Evolutionary conservation across 2,113 vertebrate genomes (phyloP).

Genomic region (Amia ocellicauda): DNA sequence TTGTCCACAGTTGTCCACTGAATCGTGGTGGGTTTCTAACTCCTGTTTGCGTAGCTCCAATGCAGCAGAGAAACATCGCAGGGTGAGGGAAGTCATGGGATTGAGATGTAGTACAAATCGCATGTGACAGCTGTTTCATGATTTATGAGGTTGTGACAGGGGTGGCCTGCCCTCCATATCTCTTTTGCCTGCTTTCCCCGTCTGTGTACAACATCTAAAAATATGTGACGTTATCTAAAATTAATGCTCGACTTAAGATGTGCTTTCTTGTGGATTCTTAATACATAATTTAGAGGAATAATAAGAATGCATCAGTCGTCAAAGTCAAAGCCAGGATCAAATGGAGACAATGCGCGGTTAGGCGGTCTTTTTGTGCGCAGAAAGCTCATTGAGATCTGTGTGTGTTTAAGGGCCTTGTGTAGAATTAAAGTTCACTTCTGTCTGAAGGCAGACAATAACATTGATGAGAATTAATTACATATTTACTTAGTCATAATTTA

Average conservation of each 20-base stretch:
- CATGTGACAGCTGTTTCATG: not conserved
- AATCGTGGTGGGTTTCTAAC: too few relatives aligned
- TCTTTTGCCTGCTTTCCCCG: not conserved
- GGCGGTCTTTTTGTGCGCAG: not conserved
- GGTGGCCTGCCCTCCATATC: constrained; percentile 7
- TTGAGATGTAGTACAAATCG: not conserved
- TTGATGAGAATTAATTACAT: too few relatives aligned
- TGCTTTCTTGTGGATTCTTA: not conserved
- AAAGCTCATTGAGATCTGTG: too few relatives aligned
- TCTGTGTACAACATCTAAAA: not conserved
- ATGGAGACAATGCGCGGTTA: not conserved
- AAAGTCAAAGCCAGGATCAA: not conserved
- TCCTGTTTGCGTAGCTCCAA: too few relatives aligned
- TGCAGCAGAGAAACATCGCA: too few relatives aligned
- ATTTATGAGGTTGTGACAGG: constrained; percentile 15
- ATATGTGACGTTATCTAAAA: constrained; percentile 13
- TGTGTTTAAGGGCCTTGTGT: too few relatives aligned
- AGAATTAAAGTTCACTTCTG: constrained; percentile 1
- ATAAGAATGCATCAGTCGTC: not conserved
- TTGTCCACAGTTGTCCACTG: too few relatives aligned
- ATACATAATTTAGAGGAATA: constrained; percentile 1
- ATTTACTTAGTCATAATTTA: too few relatives aligned
- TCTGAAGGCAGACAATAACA: not conserved
- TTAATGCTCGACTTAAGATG: constrained; percentile 8
- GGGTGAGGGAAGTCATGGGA: not conserved